Conservation (phyloP, 2,113 vertebrate genomes). For the Cebus imitator region DNA sequence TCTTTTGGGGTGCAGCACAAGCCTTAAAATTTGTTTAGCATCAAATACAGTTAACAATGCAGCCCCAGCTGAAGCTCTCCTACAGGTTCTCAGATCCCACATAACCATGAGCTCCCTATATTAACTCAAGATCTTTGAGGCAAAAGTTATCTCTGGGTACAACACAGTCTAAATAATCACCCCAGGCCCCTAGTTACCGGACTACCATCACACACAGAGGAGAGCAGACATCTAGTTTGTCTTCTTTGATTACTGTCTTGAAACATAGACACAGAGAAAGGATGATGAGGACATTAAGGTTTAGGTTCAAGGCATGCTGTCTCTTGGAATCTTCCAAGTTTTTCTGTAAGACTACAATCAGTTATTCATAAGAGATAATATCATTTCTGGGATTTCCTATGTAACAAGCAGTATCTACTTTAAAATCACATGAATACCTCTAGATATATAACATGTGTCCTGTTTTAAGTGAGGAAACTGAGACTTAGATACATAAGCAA, state of each 20-base stretch:
- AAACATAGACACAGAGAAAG: not conserved
- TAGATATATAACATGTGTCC: not conserved
- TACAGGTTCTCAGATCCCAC: not conserved
- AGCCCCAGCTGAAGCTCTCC: not conserved
- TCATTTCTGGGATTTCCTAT: not conserved
- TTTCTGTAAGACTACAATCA: not conserved
- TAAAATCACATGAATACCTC: not conserved
- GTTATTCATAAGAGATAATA: not conserved
- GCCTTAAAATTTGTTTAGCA: not conserved
- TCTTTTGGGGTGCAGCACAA: not conserved
- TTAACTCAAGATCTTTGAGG: not conserved
- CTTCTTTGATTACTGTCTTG: not conserved
- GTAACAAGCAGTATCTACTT: not conserved
- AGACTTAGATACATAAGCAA: not conserved
- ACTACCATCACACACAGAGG: not conserved
- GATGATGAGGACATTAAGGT: not conserved
- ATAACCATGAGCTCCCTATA: not conserved
- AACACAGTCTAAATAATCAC: not conserved
- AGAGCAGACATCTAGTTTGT: not conserved
- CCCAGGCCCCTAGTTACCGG: not conserved
- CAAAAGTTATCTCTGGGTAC: not conserved
- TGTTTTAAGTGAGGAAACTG: not conserved
- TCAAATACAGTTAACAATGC: not conserved
- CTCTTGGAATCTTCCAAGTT: not conserved
- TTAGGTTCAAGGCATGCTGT: not conserved